Percentiles rank a stretch among this genome's conserved stretches.
These are phyloP conservation scores for Tonatia bakeri DNA, from an alignment of 2,113 vertebrate species.

Conservation along the genomic window DNA sequence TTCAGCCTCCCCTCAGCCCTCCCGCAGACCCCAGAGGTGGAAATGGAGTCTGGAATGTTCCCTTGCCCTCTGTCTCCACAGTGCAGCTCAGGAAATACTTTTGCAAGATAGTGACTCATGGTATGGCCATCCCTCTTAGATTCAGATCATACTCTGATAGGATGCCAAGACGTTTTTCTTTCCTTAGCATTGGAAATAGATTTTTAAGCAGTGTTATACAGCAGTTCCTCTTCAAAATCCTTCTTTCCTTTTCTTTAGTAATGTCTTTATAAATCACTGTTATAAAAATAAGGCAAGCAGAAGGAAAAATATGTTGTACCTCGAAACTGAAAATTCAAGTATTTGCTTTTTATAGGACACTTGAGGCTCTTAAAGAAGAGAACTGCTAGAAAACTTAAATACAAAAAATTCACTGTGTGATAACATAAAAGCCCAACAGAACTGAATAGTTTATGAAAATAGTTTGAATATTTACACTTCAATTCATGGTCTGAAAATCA, in stretches of 20 bases:
- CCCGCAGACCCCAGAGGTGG: background rate
- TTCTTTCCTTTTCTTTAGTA: slow-evolving; percentile 78
- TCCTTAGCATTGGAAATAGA: slow-evolving; percentile 58
- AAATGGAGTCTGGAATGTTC: background rate
- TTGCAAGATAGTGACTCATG: slow-evolving; percentile 22
- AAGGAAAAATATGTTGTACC: slow-evolving; percentile 85
- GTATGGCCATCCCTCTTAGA: background rate
- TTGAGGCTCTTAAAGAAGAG: slow-evolving; percentile 87
- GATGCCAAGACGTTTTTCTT: background rate
- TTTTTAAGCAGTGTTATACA: slow-evolving; percentile 75
- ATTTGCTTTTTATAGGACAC: slow-evolving; percentile 88
- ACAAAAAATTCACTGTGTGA: slow-evolving; percentile 78
- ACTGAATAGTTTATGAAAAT: slow-evolving; percentile 80
- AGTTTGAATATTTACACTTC: slow-evolving; percentile 81
- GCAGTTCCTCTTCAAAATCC: slow-evolving; percentile 68
- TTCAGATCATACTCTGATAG: background rate
- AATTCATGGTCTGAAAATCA: slow-evolving; percentile 78
- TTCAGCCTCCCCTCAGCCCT: background rate
- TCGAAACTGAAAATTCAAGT: slow-evolving; percentile 84
- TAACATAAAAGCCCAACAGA: slow-evolving; percentile 79
- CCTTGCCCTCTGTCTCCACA: background rate
- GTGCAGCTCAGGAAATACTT: slow-evolving; percentile 18
- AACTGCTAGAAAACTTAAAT: slow-evolving; percentile 88
- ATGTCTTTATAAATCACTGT: slow-evolving; percentile 87
- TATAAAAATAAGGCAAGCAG: slow-evolving; percentile 88